Evolutionary conservation across 1,140 invertebrate species (phyloP).

Genomic region (Metopolophium dirhodum): DNA sequence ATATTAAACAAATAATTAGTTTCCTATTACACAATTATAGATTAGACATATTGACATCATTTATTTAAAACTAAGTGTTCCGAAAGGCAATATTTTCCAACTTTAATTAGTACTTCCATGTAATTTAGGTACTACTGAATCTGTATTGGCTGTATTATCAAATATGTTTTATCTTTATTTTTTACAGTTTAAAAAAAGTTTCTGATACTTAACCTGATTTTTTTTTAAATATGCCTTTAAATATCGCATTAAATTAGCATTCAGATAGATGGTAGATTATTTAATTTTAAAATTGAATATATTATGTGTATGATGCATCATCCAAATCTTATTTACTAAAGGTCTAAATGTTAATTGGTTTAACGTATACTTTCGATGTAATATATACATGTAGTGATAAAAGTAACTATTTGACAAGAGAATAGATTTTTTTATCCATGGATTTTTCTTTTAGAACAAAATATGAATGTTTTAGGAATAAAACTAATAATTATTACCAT

Average conservation of each 20-base stretch:
- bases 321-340: background rate
- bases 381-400: background rate
- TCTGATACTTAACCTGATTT: background rate
- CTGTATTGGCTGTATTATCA: background rate
- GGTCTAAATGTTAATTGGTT: background rate
- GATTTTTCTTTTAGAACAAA: background rate
- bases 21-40: background rate
- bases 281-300: background rate
- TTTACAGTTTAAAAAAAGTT: background rate
- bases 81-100: background rate
- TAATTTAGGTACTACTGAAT: background rate
- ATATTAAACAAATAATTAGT: background rate
- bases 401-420: background rate
- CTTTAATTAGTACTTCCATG: background rate
- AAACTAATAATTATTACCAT: background rate
- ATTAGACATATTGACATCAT: background rate
- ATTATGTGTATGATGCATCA: background rate
- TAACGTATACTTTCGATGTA: background rate
- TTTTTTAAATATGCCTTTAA: background rate
- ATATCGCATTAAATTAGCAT: background rate
- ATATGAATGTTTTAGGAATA: background rate
- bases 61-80: background rate
- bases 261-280: background rate
- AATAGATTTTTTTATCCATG: background rate
- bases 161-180: background rate